Conservation (phyloP, 2,797 vertebrate genomes). For the Morelia viridis region DNA sequence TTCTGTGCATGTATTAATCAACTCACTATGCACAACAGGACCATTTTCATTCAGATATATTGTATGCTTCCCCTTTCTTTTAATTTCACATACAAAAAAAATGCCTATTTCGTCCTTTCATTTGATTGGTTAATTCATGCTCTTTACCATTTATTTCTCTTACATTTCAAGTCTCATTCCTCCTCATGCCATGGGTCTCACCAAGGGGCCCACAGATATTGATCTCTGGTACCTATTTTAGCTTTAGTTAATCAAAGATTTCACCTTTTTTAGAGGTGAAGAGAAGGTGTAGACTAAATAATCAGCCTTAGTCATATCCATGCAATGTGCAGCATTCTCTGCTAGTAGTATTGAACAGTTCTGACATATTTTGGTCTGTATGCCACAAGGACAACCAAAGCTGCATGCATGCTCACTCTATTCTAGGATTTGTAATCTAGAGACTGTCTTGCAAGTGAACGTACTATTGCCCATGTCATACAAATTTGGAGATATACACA, state of each 20-base stretch:
- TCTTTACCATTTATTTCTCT: background rate
- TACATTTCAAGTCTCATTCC: background rate
- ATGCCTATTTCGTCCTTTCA: background rate
- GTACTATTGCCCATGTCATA: background rate
- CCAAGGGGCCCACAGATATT: background rate
- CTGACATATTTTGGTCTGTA: background rate
- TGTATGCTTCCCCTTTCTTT: background rate
- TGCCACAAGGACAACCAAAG: background rate
- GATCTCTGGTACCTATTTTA: background rate
- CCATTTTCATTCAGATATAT: background rate
- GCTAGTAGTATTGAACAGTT: background rate
- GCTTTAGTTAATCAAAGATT: background rate
- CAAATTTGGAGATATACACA: background rate
- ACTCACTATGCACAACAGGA: background rate
- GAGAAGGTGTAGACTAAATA: background rate
- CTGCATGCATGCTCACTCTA: background rate
- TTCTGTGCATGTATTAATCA: background rate
- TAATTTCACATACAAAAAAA: background rate
- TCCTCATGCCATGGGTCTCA: background rate
- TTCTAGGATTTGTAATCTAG: background rate
- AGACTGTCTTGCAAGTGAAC: background rate
- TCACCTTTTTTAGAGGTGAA: background rate
- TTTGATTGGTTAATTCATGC: background rate
- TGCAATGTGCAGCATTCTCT: background rate
- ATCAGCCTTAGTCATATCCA: background rate